phyloP scores from a whole-genome alignment of 1,140 invertebrate genomes.

The Daktulosphaira vitifoliae region DNA sequence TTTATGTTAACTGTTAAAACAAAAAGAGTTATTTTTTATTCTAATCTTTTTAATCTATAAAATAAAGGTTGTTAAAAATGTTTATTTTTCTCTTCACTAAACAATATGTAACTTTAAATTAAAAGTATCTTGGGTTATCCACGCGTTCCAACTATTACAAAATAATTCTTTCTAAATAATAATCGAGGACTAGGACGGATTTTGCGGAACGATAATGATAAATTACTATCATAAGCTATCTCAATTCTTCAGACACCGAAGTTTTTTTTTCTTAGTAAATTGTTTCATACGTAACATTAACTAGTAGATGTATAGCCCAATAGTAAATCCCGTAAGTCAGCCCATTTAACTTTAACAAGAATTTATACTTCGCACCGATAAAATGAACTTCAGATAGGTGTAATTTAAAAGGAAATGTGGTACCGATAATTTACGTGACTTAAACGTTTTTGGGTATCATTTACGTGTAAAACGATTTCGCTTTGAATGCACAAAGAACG shows the following conservation, averaged over 20 bases:
- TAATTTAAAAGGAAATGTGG: neutral
- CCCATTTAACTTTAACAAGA: slow-evolving; percentile 7
- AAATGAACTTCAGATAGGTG: neutral
- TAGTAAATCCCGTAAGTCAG: neutral
- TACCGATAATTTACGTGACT: neutral
- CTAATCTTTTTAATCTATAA: no score
- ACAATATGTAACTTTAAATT: slow-evolving; percentile 5
- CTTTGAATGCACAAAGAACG: slow-evolving; percentile 2
- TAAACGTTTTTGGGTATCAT: no score
- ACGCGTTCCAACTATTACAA: neutral
- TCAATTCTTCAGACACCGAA: neutral
- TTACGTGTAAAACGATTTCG: no score
- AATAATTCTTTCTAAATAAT: slow-evolving; percentile 16
- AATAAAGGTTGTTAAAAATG: no score
- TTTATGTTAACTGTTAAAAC: no score
- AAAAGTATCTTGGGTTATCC: neutral
- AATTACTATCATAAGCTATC: slow-evolving; percentile 27
- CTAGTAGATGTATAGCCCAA: neutral
- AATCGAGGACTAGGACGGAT: neutral
- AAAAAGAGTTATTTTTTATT: no score
- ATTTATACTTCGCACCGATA: neutral
- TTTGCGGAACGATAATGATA: slow-evolving; percentile 22
- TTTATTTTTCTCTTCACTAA: no score
- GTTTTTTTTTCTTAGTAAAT: neutral
- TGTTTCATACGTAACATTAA: neutral